Percentiles rank a stretch among this genome's conserved stretches.
phyloP scores from a whole-genome alignment of 2,888 invertebrate genomes.

The Tetranychus piercei region DNA sequence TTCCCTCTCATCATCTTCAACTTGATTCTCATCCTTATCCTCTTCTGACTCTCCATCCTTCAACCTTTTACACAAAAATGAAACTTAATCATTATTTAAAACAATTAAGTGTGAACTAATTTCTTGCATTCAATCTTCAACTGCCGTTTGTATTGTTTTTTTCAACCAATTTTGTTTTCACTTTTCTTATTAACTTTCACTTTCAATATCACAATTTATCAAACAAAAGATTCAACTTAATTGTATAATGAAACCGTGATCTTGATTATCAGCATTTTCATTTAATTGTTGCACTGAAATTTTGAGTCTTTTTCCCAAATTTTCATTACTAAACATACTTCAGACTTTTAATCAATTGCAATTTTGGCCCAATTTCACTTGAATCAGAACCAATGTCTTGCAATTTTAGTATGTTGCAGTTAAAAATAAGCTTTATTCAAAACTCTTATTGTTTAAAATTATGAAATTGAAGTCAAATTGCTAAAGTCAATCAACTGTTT shows the following conservation, averaged over 20 bases:
- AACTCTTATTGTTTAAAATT: no score
- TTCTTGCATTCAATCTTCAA: not conserved
- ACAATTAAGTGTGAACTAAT: not conserved
- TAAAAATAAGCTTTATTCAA: no score
- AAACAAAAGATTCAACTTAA: not conserved
- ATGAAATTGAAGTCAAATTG: no score
- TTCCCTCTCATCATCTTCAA: no score
- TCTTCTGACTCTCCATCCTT: not conserved
- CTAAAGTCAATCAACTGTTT: no score
- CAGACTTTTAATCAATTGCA: no score
- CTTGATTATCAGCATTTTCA: not conserved
- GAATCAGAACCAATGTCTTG: no score
- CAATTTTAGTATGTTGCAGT: no score
- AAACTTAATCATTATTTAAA: not conserved
- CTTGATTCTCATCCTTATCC: not conserved
- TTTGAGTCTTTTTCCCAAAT: not conserved
- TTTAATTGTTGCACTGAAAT: not conserved
- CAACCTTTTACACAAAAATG: not conserved
- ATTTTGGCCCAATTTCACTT: no score
- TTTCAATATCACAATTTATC: not conserved
- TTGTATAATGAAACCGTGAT: not conserved
- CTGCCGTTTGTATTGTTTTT: not conserved
- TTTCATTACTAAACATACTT: no score
- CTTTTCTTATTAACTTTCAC: not conserved
- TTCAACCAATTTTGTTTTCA: not conserved